These are phyloP conservation scores for Exephanes ischioxanthus DNA, from an alignment of 2,888 invertebrate species.

Conservation along the genomic window DNA sequence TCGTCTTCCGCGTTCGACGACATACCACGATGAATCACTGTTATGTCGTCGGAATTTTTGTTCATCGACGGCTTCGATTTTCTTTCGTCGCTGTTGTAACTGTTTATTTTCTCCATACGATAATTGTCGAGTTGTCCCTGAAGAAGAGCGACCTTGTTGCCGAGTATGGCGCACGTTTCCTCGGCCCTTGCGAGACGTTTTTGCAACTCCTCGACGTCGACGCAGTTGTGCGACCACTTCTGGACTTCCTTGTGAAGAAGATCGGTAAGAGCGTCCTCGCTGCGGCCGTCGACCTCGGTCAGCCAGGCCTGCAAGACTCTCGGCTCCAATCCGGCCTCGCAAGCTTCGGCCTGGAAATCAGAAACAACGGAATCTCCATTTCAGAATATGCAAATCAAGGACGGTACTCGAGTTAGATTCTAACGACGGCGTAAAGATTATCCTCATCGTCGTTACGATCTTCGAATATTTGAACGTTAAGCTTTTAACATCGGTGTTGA, in stretches of 20 bases:
- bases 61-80: conserved; percentile 87
- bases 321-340: conserved; percentile 84
- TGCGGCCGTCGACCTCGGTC: conserved; percentile 77
- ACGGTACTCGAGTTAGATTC: too few relatives aligned
- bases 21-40: conserved; percentile 57
- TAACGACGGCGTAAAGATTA: too few relatives aligned
- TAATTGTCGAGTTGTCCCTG: conserved; percentile 80
- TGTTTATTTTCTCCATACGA: conserved; percentile 79
- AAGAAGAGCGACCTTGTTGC: conserved; percentile 80
- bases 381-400: not conserved
- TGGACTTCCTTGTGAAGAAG: conserved; percentile 88
- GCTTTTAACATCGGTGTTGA: too few relatives aligned
- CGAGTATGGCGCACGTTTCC: conserved; percentile 82
- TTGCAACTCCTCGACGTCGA: conserved; percentile 92
- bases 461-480: too few relatives aligned
- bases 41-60: conserved; percentile 19
- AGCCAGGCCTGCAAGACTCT: conserved; percentile 82
- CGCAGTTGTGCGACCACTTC: conserved; percentile 91
- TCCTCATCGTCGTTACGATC: too few relatives aligned
- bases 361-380: not conserved
- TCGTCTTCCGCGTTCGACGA: conserved; percentile 94
- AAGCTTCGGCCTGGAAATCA: conserved; percentile 81
- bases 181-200: conserved; percentile 90
- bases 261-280: conserved; percentile 79
- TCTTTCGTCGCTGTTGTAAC: conserved; percentile 73